Percentiles rank a stretch among this genome's conserved stretches.
Conservation (phyloP, 2,797 vertebrate genomes). For the Protosalanx chinensis region DNA sequence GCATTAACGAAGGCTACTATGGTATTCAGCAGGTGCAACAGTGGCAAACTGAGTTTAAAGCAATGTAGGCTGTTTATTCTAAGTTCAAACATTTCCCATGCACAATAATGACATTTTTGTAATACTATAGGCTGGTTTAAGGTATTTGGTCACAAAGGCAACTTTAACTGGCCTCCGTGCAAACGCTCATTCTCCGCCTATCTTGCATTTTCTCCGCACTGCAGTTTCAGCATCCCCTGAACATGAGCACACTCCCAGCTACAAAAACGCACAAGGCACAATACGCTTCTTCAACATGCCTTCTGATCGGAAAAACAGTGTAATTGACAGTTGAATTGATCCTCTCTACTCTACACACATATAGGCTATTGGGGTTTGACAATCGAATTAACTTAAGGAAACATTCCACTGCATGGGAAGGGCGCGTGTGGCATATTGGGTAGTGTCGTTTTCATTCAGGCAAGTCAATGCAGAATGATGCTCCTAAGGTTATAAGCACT, state of each 20-base stretch:
- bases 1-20: no score
- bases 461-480: neutral
- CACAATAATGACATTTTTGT: no score
- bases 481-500: conserved; percentile 33
- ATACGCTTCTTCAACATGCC: conserved; percentile 22
- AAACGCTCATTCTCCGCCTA: neutral
- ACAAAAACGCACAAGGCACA: conserved; percentile 35
- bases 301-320: neutral
- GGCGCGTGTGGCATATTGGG: conserved; percentile 41
- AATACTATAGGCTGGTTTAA: neutral
- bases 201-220: conserved; percentile 50
- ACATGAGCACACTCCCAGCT: conserved; percentile 22
- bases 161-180: neutral
- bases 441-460: conserved; percentile 36
- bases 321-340: conserved; percentile 27
- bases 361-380: conserved; percentile 34
- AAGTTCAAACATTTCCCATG: no score
- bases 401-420: conserved; percentile 17
- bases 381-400: conserved; percentile 21
- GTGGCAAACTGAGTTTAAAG: no score
- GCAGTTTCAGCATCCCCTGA: conserved; percentile 34
- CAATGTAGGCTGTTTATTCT: no score
- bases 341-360: conserved; percentile 17
- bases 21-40: no score
- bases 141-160: neutral